These are phyloP conservation scores for Shinisaurus crocodilurus DNA, from an alignment of 2,113 vertebrate genomes.

Conservation along the genomic window DNA sequence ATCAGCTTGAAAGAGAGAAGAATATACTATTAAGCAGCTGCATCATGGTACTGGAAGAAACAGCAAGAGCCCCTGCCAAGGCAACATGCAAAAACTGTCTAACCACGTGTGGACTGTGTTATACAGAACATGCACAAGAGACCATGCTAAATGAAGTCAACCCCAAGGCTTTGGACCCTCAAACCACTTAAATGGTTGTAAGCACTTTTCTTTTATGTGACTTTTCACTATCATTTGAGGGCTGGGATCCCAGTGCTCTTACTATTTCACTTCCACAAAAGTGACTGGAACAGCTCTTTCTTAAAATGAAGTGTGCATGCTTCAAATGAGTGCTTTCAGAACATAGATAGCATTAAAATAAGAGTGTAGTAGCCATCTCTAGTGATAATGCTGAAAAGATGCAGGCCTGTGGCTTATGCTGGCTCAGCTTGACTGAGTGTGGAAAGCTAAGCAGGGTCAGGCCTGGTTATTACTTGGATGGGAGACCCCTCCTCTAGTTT, in stretches of 20 bases:
- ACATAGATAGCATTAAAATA: conserved; percentile 38
- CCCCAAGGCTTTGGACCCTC: neutral
- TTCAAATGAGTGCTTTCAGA: conserved; percentile 29
- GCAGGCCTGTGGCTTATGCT: neutral
- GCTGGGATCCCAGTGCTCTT: neutral
- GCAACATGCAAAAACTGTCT: conserved; percentile 67
- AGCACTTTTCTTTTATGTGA: neutral
- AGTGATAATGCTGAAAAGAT: conserved; percentile 29
- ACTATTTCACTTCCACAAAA: conserved; percentile 27
- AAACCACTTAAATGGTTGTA: neutral
- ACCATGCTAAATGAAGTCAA: conserved; percentile 54
- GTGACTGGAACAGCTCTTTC: conserved; percentile 18
- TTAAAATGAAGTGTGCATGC: neutral
- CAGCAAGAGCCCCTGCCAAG: conserved; percentile 49
- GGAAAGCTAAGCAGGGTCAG: no score
- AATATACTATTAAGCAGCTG: conserved; percentile 37
- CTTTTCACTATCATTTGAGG: neutral
- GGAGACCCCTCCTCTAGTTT: no score
- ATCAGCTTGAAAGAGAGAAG: conserved; percentile 41
- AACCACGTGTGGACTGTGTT: conserved; percentile 30
- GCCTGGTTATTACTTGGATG: no score
- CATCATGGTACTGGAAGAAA: conserved; percentile 56
- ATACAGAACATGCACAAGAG: conserved; percentile 41
- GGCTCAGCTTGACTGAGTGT: no score
- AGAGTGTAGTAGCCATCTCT: neutral